Conservation (phyloP, 1,140 invertebrate genomes). For the Sminthurinus signatus region DNA sequence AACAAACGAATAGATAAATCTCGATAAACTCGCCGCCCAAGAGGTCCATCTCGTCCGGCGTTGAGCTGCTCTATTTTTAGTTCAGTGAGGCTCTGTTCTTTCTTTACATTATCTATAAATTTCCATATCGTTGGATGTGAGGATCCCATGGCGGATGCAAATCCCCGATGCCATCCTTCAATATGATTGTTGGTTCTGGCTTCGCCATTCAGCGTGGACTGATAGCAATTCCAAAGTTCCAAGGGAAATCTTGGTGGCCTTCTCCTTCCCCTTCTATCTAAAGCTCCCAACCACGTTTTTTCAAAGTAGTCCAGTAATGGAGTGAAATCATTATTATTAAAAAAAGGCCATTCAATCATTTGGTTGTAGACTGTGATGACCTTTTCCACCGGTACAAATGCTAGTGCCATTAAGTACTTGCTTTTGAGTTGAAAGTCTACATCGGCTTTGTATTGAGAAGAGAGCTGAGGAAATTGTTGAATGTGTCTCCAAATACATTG, state of each 20-base stretch:
- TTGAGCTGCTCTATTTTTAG: background rate
- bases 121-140: background rate
- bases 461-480: background rate
- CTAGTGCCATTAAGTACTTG: slow-evolving; percentile 13
- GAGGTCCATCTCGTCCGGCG: background rate
- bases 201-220: background rate
- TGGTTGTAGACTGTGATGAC: background rate
- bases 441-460: background rate
- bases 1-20: background rate
- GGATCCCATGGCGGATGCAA: background rate
- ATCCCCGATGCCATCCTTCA: background rate
- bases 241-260: background rate
- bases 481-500: background rate
- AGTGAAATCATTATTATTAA: background rate
- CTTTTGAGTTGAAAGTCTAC: slow-evolving; percentile 5
- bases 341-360: background rate
- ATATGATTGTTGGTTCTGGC: background rate
- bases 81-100: background rate
- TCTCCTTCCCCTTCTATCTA: background rate
- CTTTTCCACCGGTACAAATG: slow-evolving; percentile 17
- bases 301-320: slow-evolving; percentile 5
- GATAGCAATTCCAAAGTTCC: background rate
- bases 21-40: background rate
- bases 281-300: slow-evolving; percentile 1
- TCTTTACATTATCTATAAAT: background rate